Evolutionary conservation across 2,888 invertebrate genomes (phyloP).

Genomic region (Leistus spinibarbis): DNA sequence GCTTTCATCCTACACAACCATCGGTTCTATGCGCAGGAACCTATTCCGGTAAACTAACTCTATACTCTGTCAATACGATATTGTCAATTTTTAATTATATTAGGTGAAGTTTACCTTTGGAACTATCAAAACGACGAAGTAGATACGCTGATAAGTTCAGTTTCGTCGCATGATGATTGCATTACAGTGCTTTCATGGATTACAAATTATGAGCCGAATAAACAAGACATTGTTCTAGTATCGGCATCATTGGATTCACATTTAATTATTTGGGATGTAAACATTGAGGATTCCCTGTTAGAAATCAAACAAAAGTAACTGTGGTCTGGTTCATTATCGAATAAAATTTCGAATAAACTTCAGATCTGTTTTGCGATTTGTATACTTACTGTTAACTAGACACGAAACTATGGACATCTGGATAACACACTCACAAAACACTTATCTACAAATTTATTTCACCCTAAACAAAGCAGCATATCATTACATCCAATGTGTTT

Average conservation of each 20-base stretch:
- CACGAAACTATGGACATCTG: not conserved
- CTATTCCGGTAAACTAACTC: slow-evolving; percentile 49
- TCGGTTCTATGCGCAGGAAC: slow-evolving; percentile 59
- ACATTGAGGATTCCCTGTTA: slow-evolving; percentile 40
- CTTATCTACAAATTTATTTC: too few species aligned
- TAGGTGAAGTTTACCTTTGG: slow-evolving; percentile 51
- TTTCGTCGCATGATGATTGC: slow-evolving; percentile 51
- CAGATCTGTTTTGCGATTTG: too few species aligned
- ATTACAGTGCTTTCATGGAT: slow-evolving; percentile 54
- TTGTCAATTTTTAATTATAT: not conserved
- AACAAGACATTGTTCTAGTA: slow-evolving; percentile 47
- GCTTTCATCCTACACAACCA: slow-evolving; percentile 60
- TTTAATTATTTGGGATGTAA: slow-evolving; percentile 53
- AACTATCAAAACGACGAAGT: slow-evolving; percentile 52
- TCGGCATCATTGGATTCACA: slow-evolving; percentile 52
- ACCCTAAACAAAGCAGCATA: too few species aligned
- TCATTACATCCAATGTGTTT: too few species aligned
- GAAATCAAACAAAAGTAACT: slow-evolving; percentile 46
- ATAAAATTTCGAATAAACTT: slow-evolving; percentile 13
- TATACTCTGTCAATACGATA: not conserved
- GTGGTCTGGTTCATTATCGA: not conserved
- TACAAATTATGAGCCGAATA: slow-evolving; percentile 49
- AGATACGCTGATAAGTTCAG: slow-evolving; percentile 46
- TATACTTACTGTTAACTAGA: slow-evolving; percentile 37
- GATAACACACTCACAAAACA: too few species aligned